These are phyloP conservation scores for Dreissena polymorpha DNA, from an alignment of 1,140 invertebrate species.

Conservation along the genomic window DNA sequence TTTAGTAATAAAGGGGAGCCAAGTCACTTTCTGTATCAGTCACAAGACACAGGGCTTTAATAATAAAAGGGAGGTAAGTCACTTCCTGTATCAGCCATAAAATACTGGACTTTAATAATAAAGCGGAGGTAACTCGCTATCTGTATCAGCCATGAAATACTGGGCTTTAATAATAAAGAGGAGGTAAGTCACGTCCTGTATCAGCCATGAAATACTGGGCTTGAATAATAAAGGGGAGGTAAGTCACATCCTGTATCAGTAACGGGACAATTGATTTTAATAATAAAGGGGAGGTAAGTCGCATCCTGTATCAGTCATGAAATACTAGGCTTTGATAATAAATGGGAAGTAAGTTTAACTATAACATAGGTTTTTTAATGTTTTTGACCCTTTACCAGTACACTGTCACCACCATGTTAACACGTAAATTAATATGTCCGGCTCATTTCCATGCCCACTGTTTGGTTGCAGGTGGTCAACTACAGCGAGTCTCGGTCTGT, in stretches of 20 bases:
- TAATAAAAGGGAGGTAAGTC: too few relatives aligned
- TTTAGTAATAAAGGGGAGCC: too few relatives aligned
- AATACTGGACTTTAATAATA: conserved; percentile 98
- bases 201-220: conserved; percentile 97
- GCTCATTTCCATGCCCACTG: not conserved
- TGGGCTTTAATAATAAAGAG: too few relatives aligned
- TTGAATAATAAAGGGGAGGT: conserved; percentile 84
- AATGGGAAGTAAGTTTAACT: too few relatives aligned
- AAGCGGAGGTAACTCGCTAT: too few relatives aligned
- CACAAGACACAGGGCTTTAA: conserved; percentile 99
- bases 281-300: conserved; percentile 81
- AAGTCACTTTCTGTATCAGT: too few relatives aligned
- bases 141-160: conserved; percentile 97
- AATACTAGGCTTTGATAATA: conserved; percentile 98
- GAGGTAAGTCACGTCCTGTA: conserved; percentile 95
- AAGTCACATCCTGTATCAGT: conserved; percentile 82
- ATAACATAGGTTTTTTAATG: too few relatives aligned
- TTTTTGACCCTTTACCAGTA: too few relatives aligned
- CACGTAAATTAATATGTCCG: too few relatives aligned
- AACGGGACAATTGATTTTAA: conserved; percentile 97
- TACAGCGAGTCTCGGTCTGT: conserved; percentile 94
- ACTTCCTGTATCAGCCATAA: too few relatives aligned
- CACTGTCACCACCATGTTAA: too few relatives aligned
- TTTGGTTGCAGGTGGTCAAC: conserved; percentile 84
- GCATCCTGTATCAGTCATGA: too few relatives aligned